phyloP scores from a whole-genome alignment of 2,113 vertebrate species.

The Lagopus leucura region DNA sequence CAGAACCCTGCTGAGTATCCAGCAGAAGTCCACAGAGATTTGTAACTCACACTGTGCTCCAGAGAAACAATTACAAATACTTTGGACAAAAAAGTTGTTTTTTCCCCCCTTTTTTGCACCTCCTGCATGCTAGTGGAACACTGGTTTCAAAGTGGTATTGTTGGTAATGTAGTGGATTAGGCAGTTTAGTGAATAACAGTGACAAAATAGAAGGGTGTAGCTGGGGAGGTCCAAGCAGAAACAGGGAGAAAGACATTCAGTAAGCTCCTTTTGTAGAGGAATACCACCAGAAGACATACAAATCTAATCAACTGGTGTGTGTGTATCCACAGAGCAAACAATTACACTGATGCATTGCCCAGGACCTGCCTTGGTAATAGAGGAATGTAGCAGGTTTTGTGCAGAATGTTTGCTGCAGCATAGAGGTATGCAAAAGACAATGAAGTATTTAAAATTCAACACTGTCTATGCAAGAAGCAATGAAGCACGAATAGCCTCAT shows the following conservation, averaged over 20 bases:
- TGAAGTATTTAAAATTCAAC: not conserved
- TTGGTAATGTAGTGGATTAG: not conserved
- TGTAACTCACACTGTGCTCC: not conserved
- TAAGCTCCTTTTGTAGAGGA: not conserved
- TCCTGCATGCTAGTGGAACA: not conserved
- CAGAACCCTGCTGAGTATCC: not conserved
- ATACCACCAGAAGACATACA: not conserved
- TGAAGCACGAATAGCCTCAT: not conserved
- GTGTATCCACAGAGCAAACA: not conserved
- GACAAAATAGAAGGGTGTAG: not conserved
- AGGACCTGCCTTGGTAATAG: not conserved
- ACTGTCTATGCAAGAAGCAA: not conserved
- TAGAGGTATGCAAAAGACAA: not conserved
- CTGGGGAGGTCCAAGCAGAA: not conserved
- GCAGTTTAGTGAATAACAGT: not conserved
- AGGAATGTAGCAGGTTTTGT: not conserved
- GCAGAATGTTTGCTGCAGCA: not conserved
- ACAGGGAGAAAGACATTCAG: not conserved
- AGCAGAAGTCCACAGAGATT: not conserved
- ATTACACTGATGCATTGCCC: fast-evolving
- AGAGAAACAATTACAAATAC: not conserved
- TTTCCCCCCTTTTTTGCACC: not conserved
- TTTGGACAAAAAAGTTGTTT: not conserved
- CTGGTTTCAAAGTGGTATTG: not conserved
- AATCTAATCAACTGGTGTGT: not conserved